Evolutionary conservation across 1,140 invertebrate species (phyloP).

Genomic region (Bombus sibiricus): DNA sequence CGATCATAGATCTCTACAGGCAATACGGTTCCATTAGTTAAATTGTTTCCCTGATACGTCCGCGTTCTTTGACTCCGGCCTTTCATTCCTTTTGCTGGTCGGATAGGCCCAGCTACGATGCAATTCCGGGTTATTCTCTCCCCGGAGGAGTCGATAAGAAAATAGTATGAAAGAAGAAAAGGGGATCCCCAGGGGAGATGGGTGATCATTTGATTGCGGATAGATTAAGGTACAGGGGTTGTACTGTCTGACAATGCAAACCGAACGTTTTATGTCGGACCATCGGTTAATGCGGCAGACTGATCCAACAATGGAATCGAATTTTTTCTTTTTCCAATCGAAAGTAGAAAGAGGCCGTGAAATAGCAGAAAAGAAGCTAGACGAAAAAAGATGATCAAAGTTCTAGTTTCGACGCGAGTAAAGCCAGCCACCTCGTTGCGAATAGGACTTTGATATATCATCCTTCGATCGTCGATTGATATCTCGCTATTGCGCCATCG

Average conservation of each 20-base stretch:
- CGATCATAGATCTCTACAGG: conserved; percentile 62
- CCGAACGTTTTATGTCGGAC: conserved; percentile 35
- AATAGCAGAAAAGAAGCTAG: neutral
- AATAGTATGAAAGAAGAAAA: conserved; percentile 46
- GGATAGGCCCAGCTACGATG: conserved; percentile 40
- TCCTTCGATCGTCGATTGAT: neutral
- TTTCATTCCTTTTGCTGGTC: conserved; percentile 47
- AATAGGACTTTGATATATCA: neutral
- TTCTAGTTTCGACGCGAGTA: neutral
- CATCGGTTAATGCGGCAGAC: neutral
- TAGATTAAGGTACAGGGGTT: conserved; percentile 48
- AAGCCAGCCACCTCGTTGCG: no score
- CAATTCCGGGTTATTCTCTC: conserved; percentile 50
- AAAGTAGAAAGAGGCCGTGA: neutral
- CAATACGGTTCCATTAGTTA: conserved; percentile 80
- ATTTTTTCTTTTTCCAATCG: neutral
- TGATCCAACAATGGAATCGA: conserved; percentile 20
- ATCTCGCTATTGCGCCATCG: neutral
- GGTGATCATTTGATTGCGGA: conserved; percentile 56
- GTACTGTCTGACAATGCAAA: conserved; percentile 41
- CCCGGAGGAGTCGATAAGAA: conserved; percentile 41
- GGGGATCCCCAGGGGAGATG: conserved; percentile 12
- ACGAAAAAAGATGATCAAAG: neutral
- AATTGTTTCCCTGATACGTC: conserved; percentile 76
- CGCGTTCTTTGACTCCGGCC: conserved; percentile 55